Evolutionary conservation across 2,888 invertebrate species (phyloP), one percentile per base, ranked within the genome.

Genomic region (Lithophane socia): DNA sequence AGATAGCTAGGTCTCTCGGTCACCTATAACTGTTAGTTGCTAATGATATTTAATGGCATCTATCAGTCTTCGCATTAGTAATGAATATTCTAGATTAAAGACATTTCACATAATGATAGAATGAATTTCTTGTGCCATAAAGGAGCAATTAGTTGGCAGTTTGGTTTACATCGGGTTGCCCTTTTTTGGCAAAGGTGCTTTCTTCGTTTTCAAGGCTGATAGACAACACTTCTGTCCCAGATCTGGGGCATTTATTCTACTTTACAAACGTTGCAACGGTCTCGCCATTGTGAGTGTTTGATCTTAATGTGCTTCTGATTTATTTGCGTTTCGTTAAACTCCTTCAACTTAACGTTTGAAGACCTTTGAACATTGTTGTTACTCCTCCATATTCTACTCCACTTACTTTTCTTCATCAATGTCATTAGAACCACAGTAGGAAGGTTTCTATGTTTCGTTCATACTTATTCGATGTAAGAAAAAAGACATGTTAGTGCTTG

Each of bases 1-100:
- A 73, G 84, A 87, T 84, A 85, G 86, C 60, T 82, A 80, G 87
- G 87, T 87, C 87, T 87, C 60, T 82, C 82, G 87, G 87, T 87
- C 87, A 87, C 64, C 60, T 58, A 63, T 42, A 42, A 81, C 75
- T 66, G 74, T 63, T 67, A 44, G 58, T 75, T 68, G 44, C 58
- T 81, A 81, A 84, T 77, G 75, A 77, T 84, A 74, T 80, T 70
- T 77, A 80, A 80, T 83, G 49, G 58, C 68, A 71, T 61, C 70
- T 24, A 75, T 84, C 68, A 69, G 37, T 72, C 63, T 79, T 73
- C 61, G 64, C 37, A 73, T 67, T 66, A 37, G n/a, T 70, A 58
- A 72, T 61, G 16, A 72, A 76, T 61, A 68, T 80, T 74, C 69
- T 79, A 65, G 71, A 75, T 69, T 65, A 24, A 64, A 74, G 4